phyloP scores from a whole-genome alignment of 2,888 invertebrate genomes.

The Microctonus brassicae region DNA sequence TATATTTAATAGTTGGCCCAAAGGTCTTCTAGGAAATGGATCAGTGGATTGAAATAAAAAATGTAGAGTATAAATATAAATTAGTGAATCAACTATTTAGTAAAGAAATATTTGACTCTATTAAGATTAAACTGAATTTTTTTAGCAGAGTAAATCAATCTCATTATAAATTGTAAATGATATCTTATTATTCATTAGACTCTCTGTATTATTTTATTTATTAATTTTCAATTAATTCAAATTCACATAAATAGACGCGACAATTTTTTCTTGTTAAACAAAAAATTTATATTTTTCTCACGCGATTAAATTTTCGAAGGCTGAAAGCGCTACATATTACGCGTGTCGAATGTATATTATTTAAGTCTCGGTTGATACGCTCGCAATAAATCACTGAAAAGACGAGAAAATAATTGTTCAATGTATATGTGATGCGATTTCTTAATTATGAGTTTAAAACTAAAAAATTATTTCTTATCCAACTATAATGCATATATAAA shows the following conservation, averaged over 20 bases:
- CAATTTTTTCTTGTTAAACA: not conserved
- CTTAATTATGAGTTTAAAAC: not conserved
- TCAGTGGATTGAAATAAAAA: not conserved
- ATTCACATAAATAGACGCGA: not conserved
- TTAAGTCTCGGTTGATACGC: slow-evolving; percentile 40
- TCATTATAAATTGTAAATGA: no score
- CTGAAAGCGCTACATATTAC: slow-evolving; percentile 11
- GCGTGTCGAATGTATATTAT: slow-evolving; percentile 32
- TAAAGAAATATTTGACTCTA: no score
- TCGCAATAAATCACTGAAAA: slow-evolving; percentile 54
- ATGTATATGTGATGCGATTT: not conserved
- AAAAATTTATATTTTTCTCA: slow-evolving; percentile 24
- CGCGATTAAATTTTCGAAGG: slow-evolving; percentile 8
- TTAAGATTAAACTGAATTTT: no score
- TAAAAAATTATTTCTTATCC: not conserved
- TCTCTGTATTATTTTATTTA: no score
- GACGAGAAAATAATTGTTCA: slow-evolving; percentile 50
- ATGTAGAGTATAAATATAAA: no score
- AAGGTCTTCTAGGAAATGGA: not conserved
- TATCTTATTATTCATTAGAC: no score
- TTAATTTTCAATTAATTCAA: not conserved
- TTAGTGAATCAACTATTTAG: no score
- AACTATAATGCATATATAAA: not conserved
- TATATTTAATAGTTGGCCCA: no score
- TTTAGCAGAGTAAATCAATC: no score